Evolutionary conservation across 2,888 invertebrate genomes (phyloP).

Genomic region (Meteorus colon): DNA sequence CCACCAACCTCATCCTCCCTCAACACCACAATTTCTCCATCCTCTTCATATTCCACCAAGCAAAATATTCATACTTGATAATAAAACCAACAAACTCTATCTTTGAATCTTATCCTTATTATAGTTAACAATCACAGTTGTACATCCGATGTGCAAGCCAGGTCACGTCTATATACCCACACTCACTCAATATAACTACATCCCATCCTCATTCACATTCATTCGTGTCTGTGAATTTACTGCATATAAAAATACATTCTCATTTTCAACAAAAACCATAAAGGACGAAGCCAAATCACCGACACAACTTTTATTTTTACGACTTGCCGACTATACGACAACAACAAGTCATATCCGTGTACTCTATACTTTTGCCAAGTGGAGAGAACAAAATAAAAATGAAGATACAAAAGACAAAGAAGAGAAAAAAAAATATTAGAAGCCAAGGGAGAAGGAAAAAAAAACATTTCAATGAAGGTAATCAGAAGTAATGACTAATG

Average conservation of each 20-base stretch:
- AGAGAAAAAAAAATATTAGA: not conserved
- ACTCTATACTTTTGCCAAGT: not conserved
- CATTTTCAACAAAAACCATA: not conserved
- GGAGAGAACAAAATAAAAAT: not conserved
- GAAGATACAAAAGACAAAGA: not conserved
- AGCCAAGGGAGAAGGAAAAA: not conserved
- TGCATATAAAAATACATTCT: not conserved
- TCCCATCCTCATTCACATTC: too few relatives aligned
- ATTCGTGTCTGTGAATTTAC: too few relatives aligned
- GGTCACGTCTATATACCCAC: conserved; percentile 64
- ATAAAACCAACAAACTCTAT: conserved; percentile 13
- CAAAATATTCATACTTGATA: not conserved
- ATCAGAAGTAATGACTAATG: conserved; percentile 5
- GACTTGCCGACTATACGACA: not conserved
- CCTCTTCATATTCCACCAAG: not conserved
- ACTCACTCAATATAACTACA: too few relatives aligned
- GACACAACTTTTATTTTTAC: conserved; percentile 15
- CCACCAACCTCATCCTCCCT: too few relatives aligned
- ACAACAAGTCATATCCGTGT: conserved; percentile 7
- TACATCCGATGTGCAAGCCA: conserved; percentile 56
- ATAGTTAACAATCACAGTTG: conserved; percentile 46
- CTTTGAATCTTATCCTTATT: conserved; percentile 49
- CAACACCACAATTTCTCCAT: not conserved
- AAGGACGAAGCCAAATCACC: conserved; percentile 24
- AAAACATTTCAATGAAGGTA: not conserved